Base-by-base conservation (phyloP, 2,113 vertebrate species). In the Furnarius figulus region DNA sequence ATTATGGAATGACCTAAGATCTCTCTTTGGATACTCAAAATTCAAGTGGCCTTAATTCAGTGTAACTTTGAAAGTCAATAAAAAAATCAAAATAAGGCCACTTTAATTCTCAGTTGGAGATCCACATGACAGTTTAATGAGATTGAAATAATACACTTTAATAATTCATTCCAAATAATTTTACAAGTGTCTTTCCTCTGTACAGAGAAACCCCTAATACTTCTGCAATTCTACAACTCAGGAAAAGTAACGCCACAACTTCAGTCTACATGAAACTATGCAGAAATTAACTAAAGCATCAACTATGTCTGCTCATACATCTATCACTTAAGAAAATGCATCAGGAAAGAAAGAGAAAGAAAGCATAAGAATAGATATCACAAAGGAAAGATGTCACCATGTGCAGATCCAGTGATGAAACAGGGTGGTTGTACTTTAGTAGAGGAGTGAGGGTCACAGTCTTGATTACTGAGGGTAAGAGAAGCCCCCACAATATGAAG, bases 101-200 rank as follows among this genome's bases (percentile, higher is more conserved):
- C 44, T 89, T 74, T 31, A 74, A 78, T 71, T 81, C 18, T 85
- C 58, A 75, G 23, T 67, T 13, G 73, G 46, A 73, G 13, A 66
- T 39, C 13, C 46, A 49, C 16, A 85, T 37, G 50, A 78, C 77
- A 78, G n/a, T 81, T 84, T 78, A 87, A 91, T 66, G 65, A 89
- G 31, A 85, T 74, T 87, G 77, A 84, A 89, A 87, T 85, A 87
- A 93, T 85, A 65, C n/a, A 81, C 33, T 95, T 91, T 40, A 80
- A 89, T 84, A 87, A 61, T 50, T 88, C 63, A 83, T 93, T 89
- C 44, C 42, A 13, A 3, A 42, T 65, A 93, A 56, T 81, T 84
- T 58, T 89, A 30, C 13, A 40, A 53, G 24, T 47, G 14, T 67
- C 50, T 93, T 31, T 85, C n/a, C 47, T 82, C 39, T n/a, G 17